Base-by-base conservation (phyloP, 2,113 vertebrate species). In the Baryphthengus martii region DNA sequence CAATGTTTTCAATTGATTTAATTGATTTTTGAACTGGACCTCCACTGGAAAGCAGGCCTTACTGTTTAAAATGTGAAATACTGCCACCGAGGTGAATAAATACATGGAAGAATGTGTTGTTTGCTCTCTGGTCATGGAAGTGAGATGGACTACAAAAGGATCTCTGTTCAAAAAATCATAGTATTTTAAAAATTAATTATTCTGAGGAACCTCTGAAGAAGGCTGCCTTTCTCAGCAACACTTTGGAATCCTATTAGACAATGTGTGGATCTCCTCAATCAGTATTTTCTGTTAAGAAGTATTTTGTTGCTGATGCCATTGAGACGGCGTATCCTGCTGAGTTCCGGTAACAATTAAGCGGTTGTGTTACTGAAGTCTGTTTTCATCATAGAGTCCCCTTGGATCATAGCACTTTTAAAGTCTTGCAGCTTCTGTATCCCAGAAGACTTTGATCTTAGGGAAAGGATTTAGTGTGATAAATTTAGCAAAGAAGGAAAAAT, bases 391-490 rank as follows among this genome's bases (percentile, higher is more conserved):
- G 63, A 93, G 91, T 76, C 88, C 91, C 80, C 61, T 74, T 85
- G 83, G 84, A 97, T 85, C 62, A 75, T 75, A 97, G 68, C 79
- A 89, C 77, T 95, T 95, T 96, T 78, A 93, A 94, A 96, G 96
- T 96, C 90, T 96, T 96, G 92, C 31, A 56, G 74, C 65, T 88
- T 96, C 79, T 96, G 35, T 58, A 56, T 96, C 91, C 67, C 94
- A 50, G 74, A 95, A 95, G 91, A 88, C 84, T 96, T 96, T 92
- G 93, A 93, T 97, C 88, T 95, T 88, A 77, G 94, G 52, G 90
- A 96, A 90, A 91, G 74, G 94, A 97, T 97, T 98, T 96, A 96
- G 61, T 84, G 91, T 93, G 97, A 97, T 96, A 98, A 97, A 97
- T 97, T 95, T 96, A 96, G 85, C 83, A 88, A 95, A 97, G 95